Evolutionary conservation across 2,797 vertebrate species (phyloP).

Genomic region (Luscinia megarhynchos): DNA sequence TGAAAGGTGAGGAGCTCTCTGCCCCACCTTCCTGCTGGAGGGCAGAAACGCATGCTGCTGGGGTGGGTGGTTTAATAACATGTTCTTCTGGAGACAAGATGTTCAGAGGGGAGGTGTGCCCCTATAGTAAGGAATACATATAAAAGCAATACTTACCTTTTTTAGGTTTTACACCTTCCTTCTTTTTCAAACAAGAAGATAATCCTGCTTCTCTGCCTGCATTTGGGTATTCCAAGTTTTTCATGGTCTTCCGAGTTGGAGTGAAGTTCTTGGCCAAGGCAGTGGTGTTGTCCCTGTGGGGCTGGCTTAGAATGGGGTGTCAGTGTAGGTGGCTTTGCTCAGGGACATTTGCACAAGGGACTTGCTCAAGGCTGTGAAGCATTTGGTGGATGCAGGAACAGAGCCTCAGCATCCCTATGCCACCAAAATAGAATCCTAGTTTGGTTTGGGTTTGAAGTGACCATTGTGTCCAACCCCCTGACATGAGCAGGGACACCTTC

Average conservation of each 20-base stretch:
- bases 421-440: not conserved
- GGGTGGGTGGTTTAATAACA: slow-evolving; percentile 71
- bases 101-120: slow-evolving; percentile 53
- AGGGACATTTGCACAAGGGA: not conserved
- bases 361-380: not conserved
- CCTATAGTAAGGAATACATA: not conserved
- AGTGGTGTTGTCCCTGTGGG: not conserved
- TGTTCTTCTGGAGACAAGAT: slow-evolving; percentile 61
- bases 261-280: not conserved
- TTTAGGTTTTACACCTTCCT: not conserved
- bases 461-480: not conserved
- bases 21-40: slow-evolving; percentile 52
- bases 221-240: not conserved
- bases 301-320: rapidly evolving
- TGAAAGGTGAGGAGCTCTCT: not conserved
- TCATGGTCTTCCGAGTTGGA: not conserved
- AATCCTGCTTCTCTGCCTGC: not conserved
- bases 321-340: not conserved
- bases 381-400: not conserved
- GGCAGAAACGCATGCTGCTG: slow-evolving; percentile 45
- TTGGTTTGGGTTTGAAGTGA: not conserved
- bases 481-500: not conserved
- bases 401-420: not conserved
- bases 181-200: too few relatives aligned
- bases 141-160: not conserved